These are phyloP conservation scores for Eurytoma californica DNA, from an alignment of 2,888 invertebrate species.

Conservation along the genomic window DNA sequence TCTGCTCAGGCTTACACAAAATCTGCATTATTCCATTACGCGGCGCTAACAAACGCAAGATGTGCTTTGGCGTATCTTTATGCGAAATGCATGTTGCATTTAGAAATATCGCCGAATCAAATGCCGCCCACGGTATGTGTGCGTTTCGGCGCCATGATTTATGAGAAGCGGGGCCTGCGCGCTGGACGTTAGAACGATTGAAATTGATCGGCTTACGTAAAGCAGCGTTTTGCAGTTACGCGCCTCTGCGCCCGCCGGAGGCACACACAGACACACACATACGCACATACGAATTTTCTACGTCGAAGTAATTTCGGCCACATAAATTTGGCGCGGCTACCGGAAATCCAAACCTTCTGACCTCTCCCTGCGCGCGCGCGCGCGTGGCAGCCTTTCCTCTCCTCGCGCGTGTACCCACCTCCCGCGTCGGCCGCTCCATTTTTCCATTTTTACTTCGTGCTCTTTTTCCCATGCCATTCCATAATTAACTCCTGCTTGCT, in stretches of 20 bases:
- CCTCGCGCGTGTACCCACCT: not conserved
- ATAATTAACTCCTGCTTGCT: too few relatives aligned
- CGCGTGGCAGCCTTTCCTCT: not conserved
- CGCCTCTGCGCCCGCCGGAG: not conserved
- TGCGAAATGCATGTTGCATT: conserved; percentile 25
- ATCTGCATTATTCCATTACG: not conserved
- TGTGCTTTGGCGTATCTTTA: not conserved
- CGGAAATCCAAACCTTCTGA: conserved; percentile 4
- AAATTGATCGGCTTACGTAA: conserved; percentile 43
- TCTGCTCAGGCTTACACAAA: not conserved
- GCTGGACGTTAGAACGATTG: conserved; percentile 36
- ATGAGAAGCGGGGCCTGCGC: conserved; percentile 7
- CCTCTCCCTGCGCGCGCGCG: not conserved
- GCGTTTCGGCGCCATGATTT: conserved; percentile 17
- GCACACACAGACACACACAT: not conserved
- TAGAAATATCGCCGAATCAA: conserved; percentile 31
- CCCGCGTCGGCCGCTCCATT: too few relatives aligned
- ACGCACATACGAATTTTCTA: not conserved
- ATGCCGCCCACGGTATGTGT: not conserved
- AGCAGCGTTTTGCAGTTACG: conserved; percentile 15
- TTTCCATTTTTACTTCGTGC: too few relatives aligned
- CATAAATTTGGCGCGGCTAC: conserved; percentile 12
- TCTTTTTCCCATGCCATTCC: too few relatives aligned
- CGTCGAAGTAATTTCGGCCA: conserved; percentile 10
- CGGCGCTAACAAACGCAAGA: not conserved